phyloP scores from a whole-genome alignment of 2,888 invertebrate species.

The Choristoneura rosaceana region DNA sequence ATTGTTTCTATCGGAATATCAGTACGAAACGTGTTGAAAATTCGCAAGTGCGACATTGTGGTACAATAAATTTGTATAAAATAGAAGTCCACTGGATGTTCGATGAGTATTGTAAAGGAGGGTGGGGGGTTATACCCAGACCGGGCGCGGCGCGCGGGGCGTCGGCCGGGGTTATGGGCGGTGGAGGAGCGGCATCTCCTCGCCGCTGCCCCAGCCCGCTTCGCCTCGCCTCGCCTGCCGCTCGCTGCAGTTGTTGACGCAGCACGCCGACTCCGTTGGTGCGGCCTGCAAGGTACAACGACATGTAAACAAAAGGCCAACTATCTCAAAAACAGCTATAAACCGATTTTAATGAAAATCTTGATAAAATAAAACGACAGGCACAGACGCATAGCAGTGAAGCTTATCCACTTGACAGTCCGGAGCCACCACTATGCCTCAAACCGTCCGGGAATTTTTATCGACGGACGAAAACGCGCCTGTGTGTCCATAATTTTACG shows the following conservation, averaged over 20 bases:
- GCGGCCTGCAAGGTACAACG: constrained; percentile 17
- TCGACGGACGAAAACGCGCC: too few species aligned
- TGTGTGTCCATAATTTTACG: too few species aligned
- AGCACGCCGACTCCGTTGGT: constrained; percentile 64
- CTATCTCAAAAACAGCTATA: too few species aligned
- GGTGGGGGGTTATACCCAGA: constrained; percentile 64
- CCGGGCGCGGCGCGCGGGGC: constrained; percentile 57
- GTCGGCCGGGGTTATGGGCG: constrained; percentile 72
- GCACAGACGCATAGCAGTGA: too few species aligned
- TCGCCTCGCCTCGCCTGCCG: constrained; percentile 47
- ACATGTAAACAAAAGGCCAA: neutral
- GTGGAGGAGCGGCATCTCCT: constrained; percentile 72
- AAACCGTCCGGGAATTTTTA: too few species aligned
- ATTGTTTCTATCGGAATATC: neutral
- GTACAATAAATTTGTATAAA: neutral
- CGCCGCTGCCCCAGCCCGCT: constrained; percentile 61
- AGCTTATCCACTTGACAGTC: too few species aligned
- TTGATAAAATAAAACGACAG: too few species aligned
- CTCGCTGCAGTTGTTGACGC: constrained; percentile 74
- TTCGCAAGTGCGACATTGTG: neutral
- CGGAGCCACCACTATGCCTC: too few species aligned
- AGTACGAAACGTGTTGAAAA: neutral
- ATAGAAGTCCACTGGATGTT: neutral
- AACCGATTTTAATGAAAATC: too few species aligned
- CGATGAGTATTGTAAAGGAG: neutral